Conservation (phyloP, 2,797 vertebrate species). For the Neostethus bicornis region DNA sequence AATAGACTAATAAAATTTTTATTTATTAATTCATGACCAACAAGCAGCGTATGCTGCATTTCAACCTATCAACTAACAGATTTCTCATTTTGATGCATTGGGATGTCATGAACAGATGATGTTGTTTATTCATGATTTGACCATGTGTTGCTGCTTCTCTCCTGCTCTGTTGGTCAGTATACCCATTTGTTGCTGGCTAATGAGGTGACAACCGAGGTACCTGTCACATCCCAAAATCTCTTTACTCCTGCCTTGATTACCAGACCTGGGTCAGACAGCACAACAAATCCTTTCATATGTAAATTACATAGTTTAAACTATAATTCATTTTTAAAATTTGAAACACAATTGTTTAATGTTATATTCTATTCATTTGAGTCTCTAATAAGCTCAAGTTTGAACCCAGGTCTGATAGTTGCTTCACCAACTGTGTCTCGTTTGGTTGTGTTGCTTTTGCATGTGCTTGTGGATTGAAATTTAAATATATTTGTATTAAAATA, state of each 20-base stretch:
- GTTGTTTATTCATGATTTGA: slow-evolving; percentile 54
- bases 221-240: slow-evolving; percentile 68
- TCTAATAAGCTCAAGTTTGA: slow-evolving; percentile 27
- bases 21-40: background rate
- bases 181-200: slow-evolving; percentile 94
- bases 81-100: background rate
- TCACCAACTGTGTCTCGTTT: slow-evolving; percentile 49
- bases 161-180: slow-evolving; percentile 85
- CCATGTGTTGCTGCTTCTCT: slow-evolving; percentile 84
- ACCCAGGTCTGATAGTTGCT: slow-evolving; percentile 78
- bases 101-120: slow-evolving; percentile 6
- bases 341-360: background rate
- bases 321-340: too few relatives aligned
- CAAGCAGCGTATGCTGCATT: background rate
- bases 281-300: background rate
- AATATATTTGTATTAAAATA: too few relatives aligned
- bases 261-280: slow-evolving; percentile 68
- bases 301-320: too few relatives aligned
- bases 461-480: slow-evolving; percentile 49
- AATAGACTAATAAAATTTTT: background rate
- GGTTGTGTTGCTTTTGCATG: slow-evolving; percentile 72
- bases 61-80: too few relatives aligned
- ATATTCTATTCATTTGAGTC: background rate
- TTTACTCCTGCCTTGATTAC: slow-evolving; percentile 22
- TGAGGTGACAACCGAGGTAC: slow-evolving; percentile 96